A percentile compares a stretch with the other conserved stretches of the same genome.
These are phyloP conservation scores for Sinocyclocheilus maitianheensis DNA, from an alignment of 2,113 vertebrate species.

Conservation along the genomic window DNA sequence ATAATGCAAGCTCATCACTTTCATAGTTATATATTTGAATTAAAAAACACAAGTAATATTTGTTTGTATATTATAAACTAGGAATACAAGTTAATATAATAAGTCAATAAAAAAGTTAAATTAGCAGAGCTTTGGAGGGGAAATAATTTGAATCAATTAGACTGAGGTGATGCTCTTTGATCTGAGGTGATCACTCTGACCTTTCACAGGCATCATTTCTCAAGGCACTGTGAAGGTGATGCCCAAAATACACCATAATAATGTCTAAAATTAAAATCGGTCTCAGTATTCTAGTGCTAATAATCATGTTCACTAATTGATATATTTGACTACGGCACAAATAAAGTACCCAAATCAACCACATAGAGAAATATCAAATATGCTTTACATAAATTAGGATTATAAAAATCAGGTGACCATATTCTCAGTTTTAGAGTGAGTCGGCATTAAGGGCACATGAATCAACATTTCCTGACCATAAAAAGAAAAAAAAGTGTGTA, in stretches of 20 bases:
- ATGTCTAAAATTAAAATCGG: not conserved
- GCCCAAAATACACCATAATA: not conserved
- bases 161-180: not conserved
- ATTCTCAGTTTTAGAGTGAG: not conserved
- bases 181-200: not conserved
- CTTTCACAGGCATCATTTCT: not conserved
- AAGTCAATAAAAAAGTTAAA: not conserved
- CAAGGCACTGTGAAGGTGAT: not conserved
- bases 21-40: not conserved
- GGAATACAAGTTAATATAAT: too few species aligned
- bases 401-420: not conserved
- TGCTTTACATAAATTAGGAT: not conserved
- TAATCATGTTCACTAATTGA: not conserved
- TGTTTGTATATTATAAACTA: slow-evolving; percentile 4
- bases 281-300: not conserved
- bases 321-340: not conserved
- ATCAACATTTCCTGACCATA: not conserved
- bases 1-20: too few species aligned
- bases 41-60: not conserved
- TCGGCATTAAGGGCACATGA: not conserved
- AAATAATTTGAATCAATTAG: not conserved
- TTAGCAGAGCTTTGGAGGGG: not conserved
- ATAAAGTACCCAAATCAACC: not conserved
- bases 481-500: not conserved
- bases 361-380: not conserved